Percentiles rank a stretch among this genome's conserved stretches.
Conservation (phyloP, 1,140 invertebrate genomes). For the Drosophila repleta region DNA sequence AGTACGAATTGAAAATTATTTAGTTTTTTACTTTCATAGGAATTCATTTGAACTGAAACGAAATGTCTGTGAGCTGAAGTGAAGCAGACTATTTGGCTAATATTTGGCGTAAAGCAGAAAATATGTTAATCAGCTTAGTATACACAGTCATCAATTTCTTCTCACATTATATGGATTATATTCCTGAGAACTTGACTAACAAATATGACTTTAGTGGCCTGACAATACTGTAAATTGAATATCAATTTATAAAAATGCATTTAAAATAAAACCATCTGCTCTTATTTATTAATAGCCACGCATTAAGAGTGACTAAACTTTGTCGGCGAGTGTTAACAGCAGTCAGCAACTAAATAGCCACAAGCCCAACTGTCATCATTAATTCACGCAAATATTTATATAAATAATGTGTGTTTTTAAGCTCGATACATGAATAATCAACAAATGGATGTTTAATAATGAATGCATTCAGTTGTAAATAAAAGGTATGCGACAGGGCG, state of each 20-base stretch:
- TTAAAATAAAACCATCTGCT: neutral
- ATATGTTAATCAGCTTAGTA: no score
- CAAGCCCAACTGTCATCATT: conserved; percentile 34
- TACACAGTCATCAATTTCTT: no score
- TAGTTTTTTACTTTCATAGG: neutral
- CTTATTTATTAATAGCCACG: neutral
- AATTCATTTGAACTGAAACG: neutral
- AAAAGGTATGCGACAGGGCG: neutral
- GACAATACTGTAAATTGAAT: neutral
- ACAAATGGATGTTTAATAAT: conserved; percentile 38
- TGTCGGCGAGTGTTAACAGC: conserved; percentile 7
- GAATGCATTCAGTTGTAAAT: conserved; percentile 6
- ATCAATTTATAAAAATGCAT: neutral
- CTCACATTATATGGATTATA: neutral
- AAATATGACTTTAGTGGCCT: neutral
- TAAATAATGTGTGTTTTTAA: conserved; percentile 30
- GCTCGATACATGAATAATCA: conserved; percentile 43
- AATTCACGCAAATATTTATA: conserved; percentile 41
- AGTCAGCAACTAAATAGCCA: conserved; percentile 30
- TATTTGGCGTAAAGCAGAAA: no score
- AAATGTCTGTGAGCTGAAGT: neutral
- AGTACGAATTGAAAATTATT: conserved; percentile 11
- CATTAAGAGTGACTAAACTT: conserved; percentile 5
- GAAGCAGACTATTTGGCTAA: no score
- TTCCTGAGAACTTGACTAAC: neutral